phyloP scores from a whole-genome alignment of 2,113 vertebrate genomes.

The Elephas maximus region DNA sequence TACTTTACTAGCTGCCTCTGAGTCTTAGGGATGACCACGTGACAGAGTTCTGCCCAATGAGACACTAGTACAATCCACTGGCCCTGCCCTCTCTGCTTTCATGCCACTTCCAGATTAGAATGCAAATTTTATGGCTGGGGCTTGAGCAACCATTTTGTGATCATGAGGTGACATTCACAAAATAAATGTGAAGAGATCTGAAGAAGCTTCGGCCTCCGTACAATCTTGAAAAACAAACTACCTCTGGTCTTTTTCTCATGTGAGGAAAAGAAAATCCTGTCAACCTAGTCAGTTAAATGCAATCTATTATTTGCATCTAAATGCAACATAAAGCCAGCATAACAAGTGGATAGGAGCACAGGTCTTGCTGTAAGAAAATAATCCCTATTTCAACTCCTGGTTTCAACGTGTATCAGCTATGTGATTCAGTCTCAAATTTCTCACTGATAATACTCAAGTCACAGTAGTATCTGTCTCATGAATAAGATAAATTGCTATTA shows the following conservation, averaged over 20 bases:
- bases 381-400: neutral
- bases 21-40: neutral
- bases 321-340: neutral
- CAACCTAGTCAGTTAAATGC: neutral
- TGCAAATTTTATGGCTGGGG: neutral
- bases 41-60: neutral
- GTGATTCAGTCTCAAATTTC: neutral
- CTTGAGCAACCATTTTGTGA: neutral
- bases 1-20: neutral
- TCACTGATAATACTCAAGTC: neutral
- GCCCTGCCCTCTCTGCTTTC: neutral
- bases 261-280: neutral
- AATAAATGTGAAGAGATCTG: neutral
- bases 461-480: neutral
- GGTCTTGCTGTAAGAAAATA: neutral
- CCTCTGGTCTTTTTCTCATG: neutral
- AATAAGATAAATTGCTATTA: neutral
- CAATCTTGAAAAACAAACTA: neutral
- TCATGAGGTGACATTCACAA: neutral
- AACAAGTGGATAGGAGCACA: neutral
- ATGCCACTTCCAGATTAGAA: neutral
- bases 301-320: neutral
- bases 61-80: neutral
- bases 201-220: neutral
- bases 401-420: neutral